Base-by-base conservation (phyloP, 2,113 vertebrate genomes). In the Rhinopomastus cyanomelas region DNA sequence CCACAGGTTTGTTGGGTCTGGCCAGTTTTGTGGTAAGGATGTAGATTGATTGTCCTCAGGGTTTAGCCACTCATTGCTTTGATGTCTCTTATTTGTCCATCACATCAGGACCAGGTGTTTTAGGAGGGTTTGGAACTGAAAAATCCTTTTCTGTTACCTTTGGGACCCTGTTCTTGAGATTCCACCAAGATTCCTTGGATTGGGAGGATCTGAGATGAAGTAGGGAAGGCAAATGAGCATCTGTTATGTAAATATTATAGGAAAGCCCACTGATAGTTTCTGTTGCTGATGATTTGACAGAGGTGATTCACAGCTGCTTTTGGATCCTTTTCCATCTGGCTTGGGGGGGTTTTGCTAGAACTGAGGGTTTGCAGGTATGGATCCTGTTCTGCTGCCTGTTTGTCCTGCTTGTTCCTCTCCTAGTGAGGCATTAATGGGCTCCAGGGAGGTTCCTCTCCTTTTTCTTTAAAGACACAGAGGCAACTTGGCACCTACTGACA, bases 1-100 rank as follows among this genome's bases (percentile, higher is more conserved):
- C 13, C 14, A 12, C 65, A 26, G 66, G 52, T 53, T 36, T 16
- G 57, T 67, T 51, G 77, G 68, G 36, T 73, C 76, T 55, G 29
- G 57, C 60, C 60, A 12, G 37, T 25, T 52, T 25, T 27, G 17
- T 5, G 49, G 4, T 12, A 6, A 10, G 60, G 19, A 11, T 14
- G 0, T 12, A 78, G 32, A 1, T 0, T 2, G 34, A 6, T 48
- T 3, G 11, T 14, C 9, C 1, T 1, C 7, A 4, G 42, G 5
- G 22, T 16, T 37, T 19, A 61, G 56, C 48, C 37, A 1, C 11
- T 66, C 11, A 0, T 49, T 32, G 25, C 9, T 67, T 78, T 42
- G 14, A 6, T 25, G 8, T 8, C 29, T 22, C 9, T 8, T 3
- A 5, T n/a, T 25, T 10, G 36, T 11, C 4, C 67, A 5, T 37